A percentile compares a stretch with the other conserved stretches of the same genome.
Conservation (phyloP, 2,797 vertebrate genomes). For the Silurus lanzhouensis region DNA sequence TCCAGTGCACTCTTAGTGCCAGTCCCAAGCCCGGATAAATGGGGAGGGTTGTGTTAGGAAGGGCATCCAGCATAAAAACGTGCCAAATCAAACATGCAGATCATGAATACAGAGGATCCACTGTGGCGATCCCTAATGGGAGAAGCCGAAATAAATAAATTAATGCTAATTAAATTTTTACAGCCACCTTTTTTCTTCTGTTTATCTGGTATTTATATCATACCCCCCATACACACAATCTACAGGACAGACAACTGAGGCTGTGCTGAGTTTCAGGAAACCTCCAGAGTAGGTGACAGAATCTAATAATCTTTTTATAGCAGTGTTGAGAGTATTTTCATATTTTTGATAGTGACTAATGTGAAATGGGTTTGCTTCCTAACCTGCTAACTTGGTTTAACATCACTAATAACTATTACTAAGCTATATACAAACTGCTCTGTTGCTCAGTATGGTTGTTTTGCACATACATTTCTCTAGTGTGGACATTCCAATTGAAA, state of each 20-base stretch:
- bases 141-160: too few relatives aligned
- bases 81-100: too few relatives aligned
- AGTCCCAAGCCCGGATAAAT: too few relatives aligned
- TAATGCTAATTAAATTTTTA: background rate
- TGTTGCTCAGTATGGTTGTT: background rate
- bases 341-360: background rate
- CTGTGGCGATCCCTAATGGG: too few relatives aligned
- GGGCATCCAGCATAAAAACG: too few relatives aligned
- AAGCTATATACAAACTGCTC: background rate
- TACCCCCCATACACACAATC: background rate
- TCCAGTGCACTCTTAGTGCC: too few relatives aligned
- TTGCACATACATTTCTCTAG: background rate
- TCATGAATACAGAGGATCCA: too few relatives aligned
- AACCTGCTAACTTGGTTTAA: too few relatives aligned
- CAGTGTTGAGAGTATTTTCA: background rate
- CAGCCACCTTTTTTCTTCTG: background rate
- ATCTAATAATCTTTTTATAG: background rate
- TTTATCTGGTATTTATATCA: background rate
- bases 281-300: background rate
- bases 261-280: too few relatives aligned
- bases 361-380: too few relatives aligned
- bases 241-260: background rate
- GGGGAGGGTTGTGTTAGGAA: too few relatives aligned
- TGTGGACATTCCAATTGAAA: too few relatives aligned
- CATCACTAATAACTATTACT: background rate